phyloP scores from a whole-genome alignment of 2,113 vertebrate species.

The Phyllostomus discolor region DNA sequence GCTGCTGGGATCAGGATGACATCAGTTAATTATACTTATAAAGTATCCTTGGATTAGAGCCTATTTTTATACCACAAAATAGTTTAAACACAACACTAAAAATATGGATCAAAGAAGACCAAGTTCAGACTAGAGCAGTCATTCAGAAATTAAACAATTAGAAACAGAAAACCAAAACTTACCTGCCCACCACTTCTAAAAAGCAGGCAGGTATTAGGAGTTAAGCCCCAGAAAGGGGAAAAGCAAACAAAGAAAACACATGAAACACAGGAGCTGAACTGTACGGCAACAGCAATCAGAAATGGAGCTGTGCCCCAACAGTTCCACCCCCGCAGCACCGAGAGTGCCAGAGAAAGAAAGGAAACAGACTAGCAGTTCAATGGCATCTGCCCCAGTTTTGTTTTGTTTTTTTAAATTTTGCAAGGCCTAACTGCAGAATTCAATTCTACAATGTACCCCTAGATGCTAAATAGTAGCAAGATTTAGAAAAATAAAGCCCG shows the following conservation, averaged over 20 bases:
- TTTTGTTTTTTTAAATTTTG: not conserved
- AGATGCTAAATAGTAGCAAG: not conserved
- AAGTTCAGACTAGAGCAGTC: constrained; percentile 64
- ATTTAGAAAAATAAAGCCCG: constrained; percentile 57
- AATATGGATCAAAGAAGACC: constrained; percentile 11
- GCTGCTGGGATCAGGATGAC: constrained; percentile 52
- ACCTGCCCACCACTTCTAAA: constrained; percentile 41
- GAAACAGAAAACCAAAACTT: constrained; percentile 3
- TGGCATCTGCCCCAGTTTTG: constrained; percentile 41
- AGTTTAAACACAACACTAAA: constrained; percentile 16
- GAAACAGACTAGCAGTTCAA: not conserved
- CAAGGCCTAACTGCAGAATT: constrained; percentile 12
- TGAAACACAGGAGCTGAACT: constrained; percentile 26
- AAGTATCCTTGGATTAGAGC: not conserved
- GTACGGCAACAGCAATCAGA: not conserved
- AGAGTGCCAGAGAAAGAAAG: not conserved
- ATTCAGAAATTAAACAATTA: constrained; percentile 51
- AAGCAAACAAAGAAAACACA: not conserved
- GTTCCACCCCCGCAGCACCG: constrained; percentile 28
- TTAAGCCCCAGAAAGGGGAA: constrained; percentile 12
- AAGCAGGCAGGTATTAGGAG: constrained; percentile 40
- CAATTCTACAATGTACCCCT: constrained; percentile 46
- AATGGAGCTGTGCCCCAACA: constrained; percentile 20
- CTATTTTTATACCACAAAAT: constrained; percentile 10
- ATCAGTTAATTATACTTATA: constrained; percentile 23